Evolutionary conservation across 2,797 vertebrate genomes (phyloP), one percentile per base, ranked within the genome.

Genomic region (Aphelocoma californica): DNA sequence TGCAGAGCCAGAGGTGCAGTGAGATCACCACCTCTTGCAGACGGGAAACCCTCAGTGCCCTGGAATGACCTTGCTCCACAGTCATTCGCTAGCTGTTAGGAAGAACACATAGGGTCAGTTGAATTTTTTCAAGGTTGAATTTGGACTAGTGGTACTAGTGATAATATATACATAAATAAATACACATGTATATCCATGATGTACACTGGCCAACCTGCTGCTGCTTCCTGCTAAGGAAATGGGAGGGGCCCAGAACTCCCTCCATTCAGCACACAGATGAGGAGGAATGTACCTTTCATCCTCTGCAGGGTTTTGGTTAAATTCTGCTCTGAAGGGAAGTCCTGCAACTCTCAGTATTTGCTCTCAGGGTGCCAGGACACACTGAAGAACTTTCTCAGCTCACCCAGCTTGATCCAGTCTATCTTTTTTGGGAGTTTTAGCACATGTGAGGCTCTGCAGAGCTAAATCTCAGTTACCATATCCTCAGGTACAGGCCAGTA

Each of bases 401-500:
- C 32, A 56, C 7, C 16, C 56, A 78, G 15, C 38, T 74, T 48
- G 31, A 58, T 67, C 24, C n/a, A 47, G 20, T n/a, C 62, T 58
- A 12, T 14, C 12, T 40, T 80, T 85, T 34, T 31, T 23, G 31
- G 20, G 40, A 44, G 6, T 51, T 90, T 60, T 56, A 38, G 28
- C 0, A 0, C 9, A 14, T 5, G 3, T 1, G 1, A 23, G 18
- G 6, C 12, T 38, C 10, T 9, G 13, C 29, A 58, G 60, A 80
- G 50, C 11, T 85, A 60, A 74, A 88, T 28, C 38, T 32, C 23
- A 3, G 31, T 56, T n/a, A 56, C 6, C 1, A 1, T 24, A 61
- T 12, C 29, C 18, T n/a, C 32, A 36, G 4, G 6, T 18, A n/a
- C 12, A 48, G n/a, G 25, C 12, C 28, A 50, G 61, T 7, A 64